Percentiles rank a stretch among this genome's conserved stretches.
Evolutionary conservation across 2,797 vertebrate genomes (phyloP).

Genomic region (Acanthurus leucopareius): DNA sequence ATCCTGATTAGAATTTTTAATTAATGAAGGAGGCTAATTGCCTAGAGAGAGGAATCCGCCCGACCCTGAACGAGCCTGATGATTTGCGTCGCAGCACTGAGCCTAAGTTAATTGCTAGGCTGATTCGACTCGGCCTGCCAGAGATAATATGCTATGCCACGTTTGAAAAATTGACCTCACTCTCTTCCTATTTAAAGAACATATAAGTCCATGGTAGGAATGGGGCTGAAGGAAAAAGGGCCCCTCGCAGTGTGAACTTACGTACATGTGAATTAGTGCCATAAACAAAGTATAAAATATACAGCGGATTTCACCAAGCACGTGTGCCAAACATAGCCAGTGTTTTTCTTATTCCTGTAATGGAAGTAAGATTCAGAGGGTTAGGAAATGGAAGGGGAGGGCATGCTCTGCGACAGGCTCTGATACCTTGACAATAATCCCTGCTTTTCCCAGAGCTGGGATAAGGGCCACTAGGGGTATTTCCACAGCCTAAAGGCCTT

Average conservation of each 20-base stretch:
- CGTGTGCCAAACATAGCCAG: conserved; percentile 47
- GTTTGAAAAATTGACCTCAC: conserved; percentile 75
- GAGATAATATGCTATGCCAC: conserved; percentile 75
- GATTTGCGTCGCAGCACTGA: conserved; percentile 78
- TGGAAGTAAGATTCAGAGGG: conserved; percentile 65
- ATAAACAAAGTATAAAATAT: conserved; percentile 62
- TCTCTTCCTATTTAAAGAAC: conserved; percentile 76
- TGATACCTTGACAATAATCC: conserved; percentile 80
- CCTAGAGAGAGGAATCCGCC: conserved; percentile 76
- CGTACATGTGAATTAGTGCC: conserved; percentile 54
- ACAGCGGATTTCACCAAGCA: conserved; percentile 46
- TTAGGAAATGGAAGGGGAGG: conserved; percentile 62
- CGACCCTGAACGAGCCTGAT: conserved; percentile 74
- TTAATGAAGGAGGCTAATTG: conserved; percentile 86
- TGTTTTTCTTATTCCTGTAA: conserved; percentile 68
- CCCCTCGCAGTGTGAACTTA: conserved; percentile 50
- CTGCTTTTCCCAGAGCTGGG: conserved; percentile 72
- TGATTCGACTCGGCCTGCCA: conserved; percentile 77
- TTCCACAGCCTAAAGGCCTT: conserved; percentile 83
- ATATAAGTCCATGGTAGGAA: conserved; percentile 55
- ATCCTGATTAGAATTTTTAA: conserved; percentile 86
- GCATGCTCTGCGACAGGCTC: conserved; percentile 60
- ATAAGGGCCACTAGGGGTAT: conserved; percentile 76
- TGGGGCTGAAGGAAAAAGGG: conserved; percentile 28
- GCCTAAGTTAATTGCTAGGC: conserved; percentile 81